Evolutionary conservation across 2,797 vertebrate species (phyloP).

Genomic region (Spinibarbus caldwelli): DNA sequence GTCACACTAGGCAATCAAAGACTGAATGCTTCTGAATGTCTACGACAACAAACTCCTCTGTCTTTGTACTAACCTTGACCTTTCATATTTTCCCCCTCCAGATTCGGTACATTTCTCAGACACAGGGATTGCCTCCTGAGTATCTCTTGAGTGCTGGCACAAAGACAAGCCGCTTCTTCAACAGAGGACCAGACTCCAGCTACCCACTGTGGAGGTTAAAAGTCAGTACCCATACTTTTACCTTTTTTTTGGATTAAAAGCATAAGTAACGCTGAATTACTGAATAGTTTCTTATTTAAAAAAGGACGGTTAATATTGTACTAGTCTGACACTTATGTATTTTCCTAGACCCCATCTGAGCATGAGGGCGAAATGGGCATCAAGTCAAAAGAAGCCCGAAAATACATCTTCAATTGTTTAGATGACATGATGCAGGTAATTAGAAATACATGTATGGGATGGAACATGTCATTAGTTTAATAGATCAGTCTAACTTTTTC

Average conservation of each 20-base stretch:
- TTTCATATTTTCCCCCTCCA: conserved; percentile 66
- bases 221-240: conserved; percentile 70
- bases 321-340: not conserved
- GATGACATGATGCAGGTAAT: conserved; percentile 98
- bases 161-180: conserved; percentile 96
- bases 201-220: conserved; percentile 97
- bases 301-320: not conserved
- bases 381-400: conserved; percentile 98
- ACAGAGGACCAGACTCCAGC: conserved; percentile 89
- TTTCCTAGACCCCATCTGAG: conserved; percentile 88
- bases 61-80: not conserved
- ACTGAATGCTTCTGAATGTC: not conserved
- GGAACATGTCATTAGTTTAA: not conserved
- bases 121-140: conserved; percentile 97
- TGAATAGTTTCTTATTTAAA: not conserved
- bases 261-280: not conserved
- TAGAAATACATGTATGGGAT: too few species aligned
- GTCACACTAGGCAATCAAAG: not conserved
- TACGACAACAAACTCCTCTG: not conserved
- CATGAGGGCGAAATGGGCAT: conserved; percentile 98
- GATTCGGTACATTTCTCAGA: conserved; percentile 99
- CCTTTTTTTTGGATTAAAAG: not conserved
- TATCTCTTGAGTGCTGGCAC: conserved; percentile 94
- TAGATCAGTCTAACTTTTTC: conserved; percentile 1
- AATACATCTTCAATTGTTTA: conserved; percentile 99